Conservation (phyloP, 2,113 vertebrate species). For the Apistogramma diplotaenia region DNA sequence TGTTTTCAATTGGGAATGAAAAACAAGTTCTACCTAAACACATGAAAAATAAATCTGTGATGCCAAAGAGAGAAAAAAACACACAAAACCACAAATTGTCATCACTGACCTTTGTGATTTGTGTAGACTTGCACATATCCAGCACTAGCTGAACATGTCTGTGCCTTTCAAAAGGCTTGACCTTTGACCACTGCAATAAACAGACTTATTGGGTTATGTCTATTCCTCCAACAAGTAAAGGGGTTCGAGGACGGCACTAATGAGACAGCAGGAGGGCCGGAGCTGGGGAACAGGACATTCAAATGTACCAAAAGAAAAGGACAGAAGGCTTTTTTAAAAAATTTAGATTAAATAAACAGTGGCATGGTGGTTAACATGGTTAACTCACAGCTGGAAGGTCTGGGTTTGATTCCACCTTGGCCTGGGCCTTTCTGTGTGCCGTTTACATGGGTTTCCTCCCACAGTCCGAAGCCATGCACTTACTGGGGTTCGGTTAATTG, state of each 20-base stretch:
- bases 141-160: constrained; percentile 2
- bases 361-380: too few relatives aligned
- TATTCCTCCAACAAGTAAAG: constrained; percentile 16
- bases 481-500: too few relatives aligned
- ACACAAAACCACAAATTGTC: background rate
- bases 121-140: constrained; percentile 3
- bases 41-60: background rate
- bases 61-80: background rate
- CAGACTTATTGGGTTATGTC: constrained; percentile 54
- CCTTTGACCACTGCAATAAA: constrained; percentile 60
- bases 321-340: too few relatives aligned
- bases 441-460: too few relatives aligned
- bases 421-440: too few relatives aligned
- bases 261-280: constrained; percentile 17
- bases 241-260: constrained; percentile 2
- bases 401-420: too few relatives aligned
- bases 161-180: constrained; percentile 50
- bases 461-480: too few relatives aligned
- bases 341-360: too few relatives aligned
- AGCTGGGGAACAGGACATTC: background rate
- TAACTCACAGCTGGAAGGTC: too few relatives aligned
- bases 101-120: background rate
- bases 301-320: background rate
- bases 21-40: background rate
- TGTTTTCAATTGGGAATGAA: background rate